Evolutionary conservation across 1,140 invertebrate genomes (phyloP), one percentile per base, ranked within the genome.

Genomic region (Conus betulinus): DNA sequence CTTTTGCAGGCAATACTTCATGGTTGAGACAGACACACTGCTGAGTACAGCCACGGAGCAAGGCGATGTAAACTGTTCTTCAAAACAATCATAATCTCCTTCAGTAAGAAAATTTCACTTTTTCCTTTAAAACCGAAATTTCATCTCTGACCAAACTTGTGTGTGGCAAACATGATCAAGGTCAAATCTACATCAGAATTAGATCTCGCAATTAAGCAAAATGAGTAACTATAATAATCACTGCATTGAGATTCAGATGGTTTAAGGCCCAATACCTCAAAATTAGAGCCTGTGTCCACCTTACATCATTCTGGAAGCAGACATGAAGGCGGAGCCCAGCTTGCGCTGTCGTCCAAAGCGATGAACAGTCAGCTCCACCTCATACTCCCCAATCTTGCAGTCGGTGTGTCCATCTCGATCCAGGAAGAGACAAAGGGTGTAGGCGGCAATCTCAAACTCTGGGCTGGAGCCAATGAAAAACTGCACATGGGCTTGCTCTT

Each of bases 391-490:
- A 0, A 95, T 84, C 87, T 94, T 90, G 52, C 93, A 87, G 83
- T 94, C 91, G 17, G 76, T 88, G 13, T 87, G 88, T 15, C 91
- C 93, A 88, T 91, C 91, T 84, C 91, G 89, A 25, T 90, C 92
- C 39, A 93, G 89, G 15, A 95, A 88, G 60, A 92, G 93, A 60
- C 92, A 91, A 6, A 94, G 96, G 0, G 98, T 98, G 93, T 98
- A 99, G 0, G 98, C 95, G 25, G 98, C 97, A 95, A 99, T 97
- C 95, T 99, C 98, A 91, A 99, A 96, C 96, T 99, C 98, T 0
- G 98, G 98, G 88, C 98, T 98, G 5, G 98, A 98, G 51, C 98
- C 98, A 89, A 99, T 96, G 92, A 99, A 98, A 71, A 93, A 84
- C 93, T 94, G 87, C 94, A 93, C 88, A 95, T 91, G 53, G 93